Percentiles rank a stretch among this genome's conserved stretches.
Conservation (phyloP, 1,140 invertebrate species). For the Kradibia gibbosae region DNA sequence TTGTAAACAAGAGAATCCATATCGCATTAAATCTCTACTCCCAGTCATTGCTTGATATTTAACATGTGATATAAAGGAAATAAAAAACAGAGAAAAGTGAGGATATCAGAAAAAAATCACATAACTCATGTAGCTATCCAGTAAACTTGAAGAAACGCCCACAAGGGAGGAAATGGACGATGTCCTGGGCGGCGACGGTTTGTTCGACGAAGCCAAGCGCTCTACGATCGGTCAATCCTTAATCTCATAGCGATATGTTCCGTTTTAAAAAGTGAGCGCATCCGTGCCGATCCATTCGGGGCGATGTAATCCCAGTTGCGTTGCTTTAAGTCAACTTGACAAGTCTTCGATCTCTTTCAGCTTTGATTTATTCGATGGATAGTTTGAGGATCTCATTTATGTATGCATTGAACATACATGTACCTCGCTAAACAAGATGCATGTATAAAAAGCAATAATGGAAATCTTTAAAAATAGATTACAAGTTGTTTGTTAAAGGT, state of each 20-base stretch:
- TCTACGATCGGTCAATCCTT: slow-evolving; percentile 44
- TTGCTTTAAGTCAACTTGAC: background rate
- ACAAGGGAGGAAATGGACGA: slow-evolving; percentile 2
- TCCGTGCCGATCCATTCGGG: background rate
- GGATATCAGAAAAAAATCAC: background rate
- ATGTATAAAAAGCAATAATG: background rate
- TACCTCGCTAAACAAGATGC: too few species aligned
- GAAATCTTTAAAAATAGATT: background rate
- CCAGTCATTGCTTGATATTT: background rate
- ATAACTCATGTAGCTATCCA: slow-evolving; percentile 9
- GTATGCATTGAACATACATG: background rate
- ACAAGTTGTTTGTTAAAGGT: background rate
- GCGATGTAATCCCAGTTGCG: slow-evolving; percentile 17
- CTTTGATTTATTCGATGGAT: background rate
- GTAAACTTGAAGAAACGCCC: slow-evolving; percentile 33
- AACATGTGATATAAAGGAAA: background rate
- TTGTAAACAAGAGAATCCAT: too few species aligned
- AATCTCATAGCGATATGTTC: slow-evolving; percentile 44
- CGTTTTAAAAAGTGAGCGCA: background rate
- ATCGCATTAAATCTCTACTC: too few species aligned
- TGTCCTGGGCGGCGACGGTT: slow-evolving; percentile 11
- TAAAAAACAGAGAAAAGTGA: background rate
- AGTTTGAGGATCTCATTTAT: background rate
- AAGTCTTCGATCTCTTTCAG: background rate
- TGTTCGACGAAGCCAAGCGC: slow-evolving; percentile 37